Percentiles rank a stretch among this genome's conserved stretches.
Conservation (phyloP, 2,113 vertebrate genomes). For the Prolemur simus region DNA sequence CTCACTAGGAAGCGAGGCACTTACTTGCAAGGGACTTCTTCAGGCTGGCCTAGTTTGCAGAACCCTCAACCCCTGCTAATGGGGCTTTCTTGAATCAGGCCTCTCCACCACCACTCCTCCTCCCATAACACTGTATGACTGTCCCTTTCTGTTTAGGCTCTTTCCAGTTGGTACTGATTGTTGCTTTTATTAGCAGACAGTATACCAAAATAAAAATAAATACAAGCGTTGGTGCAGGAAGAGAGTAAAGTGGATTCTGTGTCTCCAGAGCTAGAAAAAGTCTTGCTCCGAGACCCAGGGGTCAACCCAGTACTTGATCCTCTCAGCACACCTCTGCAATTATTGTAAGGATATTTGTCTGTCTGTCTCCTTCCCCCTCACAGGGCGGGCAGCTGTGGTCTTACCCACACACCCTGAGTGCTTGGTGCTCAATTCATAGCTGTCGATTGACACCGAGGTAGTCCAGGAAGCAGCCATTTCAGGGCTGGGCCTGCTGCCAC, state of each 20-base stretch:
- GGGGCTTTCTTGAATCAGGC: background rate
- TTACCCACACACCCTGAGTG: background rate
- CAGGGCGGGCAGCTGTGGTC: background rate
- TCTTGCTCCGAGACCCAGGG: background rate
- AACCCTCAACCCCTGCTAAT: background rate
- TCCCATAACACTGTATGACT: background rate
- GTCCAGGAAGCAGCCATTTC: constrained; percentile 53
- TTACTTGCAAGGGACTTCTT: background rate
- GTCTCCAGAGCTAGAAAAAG: background rate
- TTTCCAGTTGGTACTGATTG: constrained; percentile 52
- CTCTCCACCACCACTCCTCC: background rate
- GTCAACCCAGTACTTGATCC: background rate
- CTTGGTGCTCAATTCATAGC: background rate
- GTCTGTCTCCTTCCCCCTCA: background rate
- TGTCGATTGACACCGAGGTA: background rate
- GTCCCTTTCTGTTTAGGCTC: background rate
- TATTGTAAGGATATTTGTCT: constrained; percentile 12
- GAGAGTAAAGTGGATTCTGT: background rate
- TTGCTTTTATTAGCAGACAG: constrained; percentile 59
- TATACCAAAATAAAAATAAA: constrained; percentile 55
- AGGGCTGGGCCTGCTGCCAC: background rate
- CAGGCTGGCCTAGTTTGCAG: background rate
- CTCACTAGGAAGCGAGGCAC: background rate
- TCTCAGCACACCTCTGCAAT: background rate
- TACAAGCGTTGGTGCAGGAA: background rate